A percentile compares a stretch with the other conserved stretches of the same genome.
Evolutionary conservation across 2,113 vertebrate species (phyloP).

Genomic region (Herpetotheres cachinnans): DNA sequence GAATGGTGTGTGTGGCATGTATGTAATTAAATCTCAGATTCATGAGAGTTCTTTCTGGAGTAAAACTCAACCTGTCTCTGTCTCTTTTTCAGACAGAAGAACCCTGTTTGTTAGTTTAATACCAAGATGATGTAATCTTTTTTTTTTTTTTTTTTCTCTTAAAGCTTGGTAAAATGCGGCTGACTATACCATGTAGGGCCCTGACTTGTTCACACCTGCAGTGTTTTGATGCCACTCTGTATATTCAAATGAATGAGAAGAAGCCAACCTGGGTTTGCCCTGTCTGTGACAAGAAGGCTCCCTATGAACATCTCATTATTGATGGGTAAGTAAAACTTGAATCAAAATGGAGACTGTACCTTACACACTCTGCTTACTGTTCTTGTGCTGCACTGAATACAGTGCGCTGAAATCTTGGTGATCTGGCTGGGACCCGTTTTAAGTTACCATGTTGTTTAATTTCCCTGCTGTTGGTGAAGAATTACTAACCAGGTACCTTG

Average conservation of each 20-base stretch:
- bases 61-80: not conserved
- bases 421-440: not conserved
- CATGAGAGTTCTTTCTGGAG: not conserved
- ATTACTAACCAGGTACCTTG: not conserved
- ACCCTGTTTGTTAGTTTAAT: not conserved
- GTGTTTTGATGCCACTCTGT: slow-evolving; percentile 96
- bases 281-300: slow-evolving; percentile 97
- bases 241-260: slow-evolving; percentile 99
- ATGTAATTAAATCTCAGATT: not conserved
- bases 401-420: not conserved
- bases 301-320: slow-evolving; percentile 96
- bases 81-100: not conserved
- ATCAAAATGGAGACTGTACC: not conserved
- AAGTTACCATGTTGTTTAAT: not conserved
- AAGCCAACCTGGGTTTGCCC: slow-evolving; percentile 99
- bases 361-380: not conserved
- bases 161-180: slow-evolving; percentile 96
- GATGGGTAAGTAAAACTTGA: slow-evolving; percentile 83
- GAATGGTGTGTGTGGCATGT: rapidly evolving
- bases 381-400: not conserved
- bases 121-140: not conserved
- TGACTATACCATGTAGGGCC: slow-evolving; percentile 93
- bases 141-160: not conserved
- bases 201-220: slow-evolving; percentile 98
- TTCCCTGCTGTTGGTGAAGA: not conserved